These are phyloP conservation scores for Eulemur macaco DNA, from an alignment of 2,113 vertebrate species.

Conservation along the genomic window DNA sequence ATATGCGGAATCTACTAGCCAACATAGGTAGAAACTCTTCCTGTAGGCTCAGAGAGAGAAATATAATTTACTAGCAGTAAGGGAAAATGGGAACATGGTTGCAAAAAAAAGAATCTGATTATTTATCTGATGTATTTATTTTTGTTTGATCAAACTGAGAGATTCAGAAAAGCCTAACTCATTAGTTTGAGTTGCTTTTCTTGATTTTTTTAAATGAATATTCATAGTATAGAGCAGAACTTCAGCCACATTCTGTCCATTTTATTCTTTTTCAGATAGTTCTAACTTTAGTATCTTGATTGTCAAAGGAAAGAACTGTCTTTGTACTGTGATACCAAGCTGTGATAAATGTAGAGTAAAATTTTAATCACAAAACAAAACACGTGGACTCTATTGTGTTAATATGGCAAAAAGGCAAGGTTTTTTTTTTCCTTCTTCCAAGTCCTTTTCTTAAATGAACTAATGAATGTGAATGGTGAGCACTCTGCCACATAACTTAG, in stretches of 20 bases:
- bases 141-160: background rate
- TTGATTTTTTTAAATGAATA: background rate
- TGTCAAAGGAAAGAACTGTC: background rate
- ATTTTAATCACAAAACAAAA: background rate
- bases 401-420: background rate
- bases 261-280: constrained; percentile 32
- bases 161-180: background rate
- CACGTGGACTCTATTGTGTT: background rate
- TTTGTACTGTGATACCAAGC: background rate
- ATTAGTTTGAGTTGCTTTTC: background rate
- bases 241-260: background rate
- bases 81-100: background rate
- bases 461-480: background rate
- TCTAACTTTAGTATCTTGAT: constrained; percentile 43
- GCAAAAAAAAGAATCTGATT: background rate
- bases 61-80: background rate
- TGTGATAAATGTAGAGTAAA: background rate
- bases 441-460: background rate
- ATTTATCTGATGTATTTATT: background rate
- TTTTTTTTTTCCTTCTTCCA: background rate
- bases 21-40: background rate
- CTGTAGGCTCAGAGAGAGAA: background rate
- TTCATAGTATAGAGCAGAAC: background rate
- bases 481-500: background rate
- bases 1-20: background rate